Base-by-base conservation (phyloP, 2,113 vertebrate species). In the Brachionichthys hirsutus region DNA sequence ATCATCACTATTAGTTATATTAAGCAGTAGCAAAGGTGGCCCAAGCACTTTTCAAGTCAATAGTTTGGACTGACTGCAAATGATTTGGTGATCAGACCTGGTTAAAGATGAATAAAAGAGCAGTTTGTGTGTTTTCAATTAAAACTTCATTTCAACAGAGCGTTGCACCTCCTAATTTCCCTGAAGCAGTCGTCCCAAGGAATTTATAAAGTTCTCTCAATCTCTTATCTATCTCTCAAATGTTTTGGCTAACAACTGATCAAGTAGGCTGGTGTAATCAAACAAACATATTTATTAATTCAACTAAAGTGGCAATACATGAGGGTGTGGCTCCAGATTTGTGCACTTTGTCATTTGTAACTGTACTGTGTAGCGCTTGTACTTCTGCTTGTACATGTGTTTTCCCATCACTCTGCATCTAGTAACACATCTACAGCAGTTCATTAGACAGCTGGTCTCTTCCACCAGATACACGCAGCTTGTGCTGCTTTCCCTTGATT, bases 21-120 rank as follows among this genome's bases (percentile, higher is more conserved):
- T 46, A 18, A 59, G 34, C 46, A 58, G 53, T 22, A 58, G 63
- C 42, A 41, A 52, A 57, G 19, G 66, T 51, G 18, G 67, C 71
- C 47, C 16, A 18, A 46, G 70, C 78, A 73, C 56, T 66, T 78
- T 78, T 70, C 35, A 58, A 70, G 65, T 78, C 80, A 76, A 70
- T 77, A 74, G 66, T 69, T 58, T 66, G n/a, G 30, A 67, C 38
- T 60, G 19, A 41, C 61, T 69, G 70, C 41, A 52, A 79, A 80
- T 70, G 24, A 84, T 82, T 54, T 73, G 38, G 35, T 70, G 56
- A 67, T 84, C 64, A 71, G 53, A 35, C 66, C 73, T 69, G 72
- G 85, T 90, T 83, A 87, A 85, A 86, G 84, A 87, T 83, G 35
- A 72, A 88, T 81, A 62, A 42, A 59, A 40, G 14, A 7, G 48